phyloP scores from a whole-genome alignment of 1,140 invertebrate species.

The Coboldia fuscipes region DNA sequence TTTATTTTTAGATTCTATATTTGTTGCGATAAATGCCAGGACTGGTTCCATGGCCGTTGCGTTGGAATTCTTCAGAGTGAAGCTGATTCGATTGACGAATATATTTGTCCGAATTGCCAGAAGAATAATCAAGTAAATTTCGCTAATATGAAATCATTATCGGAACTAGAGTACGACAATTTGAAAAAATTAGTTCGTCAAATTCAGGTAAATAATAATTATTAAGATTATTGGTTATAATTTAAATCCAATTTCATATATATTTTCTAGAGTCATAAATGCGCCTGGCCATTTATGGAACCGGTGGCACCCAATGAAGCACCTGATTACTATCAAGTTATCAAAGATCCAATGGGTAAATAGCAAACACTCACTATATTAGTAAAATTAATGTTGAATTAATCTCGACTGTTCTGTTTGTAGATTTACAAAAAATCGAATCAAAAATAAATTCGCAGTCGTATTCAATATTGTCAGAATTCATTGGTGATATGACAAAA shows the following conservation, averaged over 20 bases:
- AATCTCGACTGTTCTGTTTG: constrained; percentile 17
- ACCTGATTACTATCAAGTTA: constrained; percentile 92
- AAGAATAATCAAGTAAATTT: constrained; percentile 68
- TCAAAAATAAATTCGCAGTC: constrained; percentile 59
- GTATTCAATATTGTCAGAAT: constrained; percentile 79
- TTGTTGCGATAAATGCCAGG: constrained; percentile 93
- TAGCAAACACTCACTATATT: constrained; percentile 3
- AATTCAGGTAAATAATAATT: constrained; percentile 44
- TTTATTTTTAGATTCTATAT: no score
- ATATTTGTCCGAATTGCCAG: constrained; percentile 90
- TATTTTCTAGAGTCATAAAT: constrained; percentile 52
- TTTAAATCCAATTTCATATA: background rate
- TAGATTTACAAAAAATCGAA: constrained; percentile 88
- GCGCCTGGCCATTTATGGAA: constrained; percentile 92
- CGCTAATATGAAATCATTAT: constrained; percentile 74
- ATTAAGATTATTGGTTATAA: background rate
- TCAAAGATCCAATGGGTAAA: constrained; percentile 96
- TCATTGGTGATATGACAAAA: constrained; percentile 92
- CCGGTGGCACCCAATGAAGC: constrained; percentile 88
- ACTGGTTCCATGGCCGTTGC: constrained; percentile 97
- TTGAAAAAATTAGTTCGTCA: constrained; percentile 72
- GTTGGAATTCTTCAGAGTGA: constrained; percentile 89
- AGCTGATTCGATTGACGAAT: constrained; percentile 87
- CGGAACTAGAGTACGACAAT: constrained; percentile 59
- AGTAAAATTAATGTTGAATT: no score